A percentile compares a stretch with the other conserved stretches of the same genome.
Conservation (phyloP, 1,140 invertebrate genomes). For the Scaptodrosophila lebanonensis region DNA sequence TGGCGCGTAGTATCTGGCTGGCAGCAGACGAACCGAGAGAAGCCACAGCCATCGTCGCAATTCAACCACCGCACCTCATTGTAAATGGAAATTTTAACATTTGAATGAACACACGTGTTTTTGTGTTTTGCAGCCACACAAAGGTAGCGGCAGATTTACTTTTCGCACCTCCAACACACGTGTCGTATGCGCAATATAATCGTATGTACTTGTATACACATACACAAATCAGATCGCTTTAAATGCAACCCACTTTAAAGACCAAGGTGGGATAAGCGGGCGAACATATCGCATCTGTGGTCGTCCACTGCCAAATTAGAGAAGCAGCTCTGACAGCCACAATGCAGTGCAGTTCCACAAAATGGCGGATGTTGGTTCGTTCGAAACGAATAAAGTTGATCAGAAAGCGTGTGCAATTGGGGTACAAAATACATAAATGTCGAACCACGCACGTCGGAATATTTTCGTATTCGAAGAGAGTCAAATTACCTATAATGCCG, state of each 20-base stretch:
- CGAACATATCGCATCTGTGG: too few relatives aligned
- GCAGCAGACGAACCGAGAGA: slow-evolving; percentile 3
- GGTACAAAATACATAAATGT: slow-evolving; percentile 22
- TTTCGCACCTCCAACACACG: too few relatives aligned
- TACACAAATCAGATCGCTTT: slow-evolving; percentile 14
- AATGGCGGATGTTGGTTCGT: slow-evolving; percentile 30
- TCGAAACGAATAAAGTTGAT: slow-evolving; percentile 26
- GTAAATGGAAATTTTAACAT: slow-evolving; percentile 53
- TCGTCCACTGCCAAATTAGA: slow-evolving; percentile 26
- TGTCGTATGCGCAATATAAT: slow-evolving; percentile 41
- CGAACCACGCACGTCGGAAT: slow-evolving; percentile 15
- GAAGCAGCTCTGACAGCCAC: slow-evolving; percentile 27
- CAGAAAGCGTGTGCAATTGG: slow-evolving; percentile 16
- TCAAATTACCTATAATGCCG: slow-evolving; percentile 38
- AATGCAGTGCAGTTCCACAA: slow-evolving; percentile 33
- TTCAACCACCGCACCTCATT: too few relatives aligned
- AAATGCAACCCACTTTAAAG: too few relatives aligned
- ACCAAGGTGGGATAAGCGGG: too few relatives aligned
- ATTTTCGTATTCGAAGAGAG: slow-evolving; percentile 1
- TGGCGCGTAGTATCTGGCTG: neutral
- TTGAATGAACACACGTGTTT: slow-evolving; percentile 37
- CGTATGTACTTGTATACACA: too few relatives aligned
- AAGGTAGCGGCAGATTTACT: slow-evolving; percentile 13
- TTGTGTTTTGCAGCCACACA: neutral
- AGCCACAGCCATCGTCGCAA: slow-evolving; percentile 1